Evolutionary conservation across 2,113 vertebrate genomes (phyloP).

Genomic region (Otolemur garnettii): DNA sequence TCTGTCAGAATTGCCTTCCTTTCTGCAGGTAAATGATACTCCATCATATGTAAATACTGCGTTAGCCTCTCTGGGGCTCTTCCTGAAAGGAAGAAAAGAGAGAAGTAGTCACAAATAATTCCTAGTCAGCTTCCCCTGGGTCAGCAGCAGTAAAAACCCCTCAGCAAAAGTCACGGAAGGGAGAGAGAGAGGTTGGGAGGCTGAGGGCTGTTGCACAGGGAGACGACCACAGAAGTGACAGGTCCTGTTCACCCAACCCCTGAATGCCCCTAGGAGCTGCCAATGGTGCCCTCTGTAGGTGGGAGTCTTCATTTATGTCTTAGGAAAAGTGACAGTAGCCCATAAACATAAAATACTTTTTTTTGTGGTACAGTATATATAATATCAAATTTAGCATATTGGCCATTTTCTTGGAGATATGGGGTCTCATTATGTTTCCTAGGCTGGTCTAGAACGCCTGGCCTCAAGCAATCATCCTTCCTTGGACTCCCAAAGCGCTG

Average conservation of each 20-base stretch:
- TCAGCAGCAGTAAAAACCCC: neutral
- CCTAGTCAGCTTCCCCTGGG: neutral
- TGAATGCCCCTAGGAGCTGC: neutral
- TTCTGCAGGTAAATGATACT: neutral
- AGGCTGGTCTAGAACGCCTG: no score
- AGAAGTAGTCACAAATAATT: no score
- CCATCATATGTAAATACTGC: no score
- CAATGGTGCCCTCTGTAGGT: slow-evolving; percentile 48
- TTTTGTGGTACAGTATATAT: neutral
- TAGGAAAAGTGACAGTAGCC: neutral
- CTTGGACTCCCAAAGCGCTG: no score
- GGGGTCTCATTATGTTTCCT: no score
- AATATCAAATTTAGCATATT: neutral
- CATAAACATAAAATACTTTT: neutral
- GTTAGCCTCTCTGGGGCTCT: neutral
- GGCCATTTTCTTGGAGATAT: no score
- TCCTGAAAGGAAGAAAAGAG: neutral
- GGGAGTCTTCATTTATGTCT: neutral
- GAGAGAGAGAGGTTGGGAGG: no score
- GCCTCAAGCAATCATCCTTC: no score
- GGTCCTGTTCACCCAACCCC: neutral
- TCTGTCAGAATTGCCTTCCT: neutral
- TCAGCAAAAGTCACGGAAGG: neutral
- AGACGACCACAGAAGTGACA: accelerated
- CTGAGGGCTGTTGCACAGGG: neutral